Percentiles rank a stretch among this genome's conserved stretches.
Evolutionary conservation across 92 coral and sea anemone species (phyloP).

Genomic region (Parazoanthus darwini): DNA sequence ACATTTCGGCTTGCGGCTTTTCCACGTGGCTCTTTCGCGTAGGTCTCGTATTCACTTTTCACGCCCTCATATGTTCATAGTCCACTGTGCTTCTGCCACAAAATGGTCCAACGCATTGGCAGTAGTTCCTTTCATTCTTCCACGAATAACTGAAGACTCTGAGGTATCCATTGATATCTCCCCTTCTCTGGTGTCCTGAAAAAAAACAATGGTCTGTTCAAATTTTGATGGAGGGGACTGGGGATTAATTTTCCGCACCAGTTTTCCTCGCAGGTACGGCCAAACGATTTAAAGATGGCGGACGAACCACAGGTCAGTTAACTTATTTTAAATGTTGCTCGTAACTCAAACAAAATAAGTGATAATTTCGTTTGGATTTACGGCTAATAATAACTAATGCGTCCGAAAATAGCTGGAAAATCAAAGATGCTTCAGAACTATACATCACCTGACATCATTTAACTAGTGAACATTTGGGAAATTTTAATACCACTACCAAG

Average conservation of each 20-base stretch:
- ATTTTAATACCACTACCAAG: too few species aligned
- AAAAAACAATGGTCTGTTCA: not conserved
- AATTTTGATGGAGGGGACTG: not conserved
- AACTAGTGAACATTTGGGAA: too few species aligned
- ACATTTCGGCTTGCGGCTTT: not conserved
- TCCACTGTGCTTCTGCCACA: conserved; percentile 25
- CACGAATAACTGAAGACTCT: not conserved
- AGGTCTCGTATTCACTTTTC: conserved; percentile 4
- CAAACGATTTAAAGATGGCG: too few species aligned
- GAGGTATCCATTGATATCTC: conserved; percentile 5
- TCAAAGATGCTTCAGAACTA: too few species aligned
- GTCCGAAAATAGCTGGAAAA: too few species aligned
- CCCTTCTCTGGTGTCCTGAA: conserved; percentile 29
- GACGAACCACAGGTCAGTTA: too few species aligned
- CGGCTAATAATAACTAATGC: too few species aligned
- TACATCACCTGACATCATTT: too few species aligned
- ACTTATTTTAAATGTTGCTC: not conserved
- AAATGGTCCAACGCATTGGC: conserved; percentile 12
- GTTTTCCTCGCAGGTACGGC: not conserved
- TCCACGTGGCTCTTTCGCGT: not conserved
- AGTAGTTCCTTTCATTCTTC: conserved; percentile 21
- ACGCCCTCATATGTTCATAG: conserved; percentile 20
- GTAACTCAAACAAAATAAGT: not conserved
- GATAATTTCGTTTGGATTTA: too few species aligned
- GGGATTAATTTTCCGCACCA: not conserved